Conservation (phyloP, 2,888 invertebrate genomes). For the Pseudococcus viburni region DNA sequence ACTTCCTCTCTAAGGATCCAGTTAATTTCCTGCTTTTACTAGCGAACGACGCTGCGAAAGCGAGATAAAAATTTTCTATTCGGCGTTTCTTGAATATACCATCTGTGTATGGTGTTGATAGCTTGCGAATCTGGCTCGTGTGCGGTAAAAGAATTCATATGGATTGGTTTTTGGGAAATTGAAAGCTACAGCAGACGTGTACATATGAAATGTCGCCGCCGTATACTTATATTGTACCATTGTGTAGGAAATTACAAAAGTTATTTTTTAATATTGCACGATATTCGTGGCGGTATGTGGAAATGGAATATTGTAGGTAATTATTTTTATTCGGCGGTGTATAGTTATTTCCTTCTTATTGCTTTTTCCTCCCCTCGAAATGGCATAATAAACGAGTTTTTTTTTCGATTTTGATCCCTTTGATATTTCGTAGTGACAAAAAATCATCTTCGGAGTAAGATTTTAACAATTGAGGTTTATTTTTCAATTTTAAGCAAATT, state of each 20-base stretch:
- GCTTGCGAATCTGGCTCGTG: conserved; percentile 10
- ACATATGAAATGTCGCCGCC: not conserved
- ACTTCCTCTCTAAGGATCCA: conserved; percentile 47
- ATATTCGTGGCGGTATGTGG: not conserved
- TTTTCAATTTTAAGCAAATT: no score
- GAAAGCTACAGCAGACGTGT: not conserved
- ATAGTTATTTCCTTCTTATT: no score
- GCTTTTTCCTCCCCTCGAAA: no score
- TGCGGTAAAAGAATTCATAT: conserved; percentile 19
- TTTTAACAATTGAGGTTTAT: no score
- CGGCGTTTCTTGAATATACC: conserved; percentile 8
- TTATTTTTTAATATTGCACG: not conserved
- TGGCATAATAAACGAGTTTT: no score
- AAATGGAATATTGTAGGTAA: not conserved
- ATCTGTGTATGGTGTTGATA: conserved; percentile 22
- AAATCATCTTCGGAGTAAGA: no score
- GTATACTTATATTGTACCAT: not conserved
- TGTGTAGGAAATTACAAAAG: conserved; percentile 17
- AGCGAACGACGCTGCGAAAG: conserved; percentile 45
- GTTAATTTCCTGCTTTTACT: conserved; percentile 53
- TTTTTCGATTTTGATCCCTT: no score
- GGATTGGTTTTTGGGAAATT: conserved; percentile 44
- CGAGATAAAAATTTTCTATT: conserved; percentile 45
- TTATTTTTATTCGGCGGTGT: no score
- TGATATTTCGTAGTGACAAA: no score